These are phyloP conservation scores for Drosophila watanabei DNA, from an alignment of 1,140 invertebrate genomes.

Conservation along the genomic window DNA sequence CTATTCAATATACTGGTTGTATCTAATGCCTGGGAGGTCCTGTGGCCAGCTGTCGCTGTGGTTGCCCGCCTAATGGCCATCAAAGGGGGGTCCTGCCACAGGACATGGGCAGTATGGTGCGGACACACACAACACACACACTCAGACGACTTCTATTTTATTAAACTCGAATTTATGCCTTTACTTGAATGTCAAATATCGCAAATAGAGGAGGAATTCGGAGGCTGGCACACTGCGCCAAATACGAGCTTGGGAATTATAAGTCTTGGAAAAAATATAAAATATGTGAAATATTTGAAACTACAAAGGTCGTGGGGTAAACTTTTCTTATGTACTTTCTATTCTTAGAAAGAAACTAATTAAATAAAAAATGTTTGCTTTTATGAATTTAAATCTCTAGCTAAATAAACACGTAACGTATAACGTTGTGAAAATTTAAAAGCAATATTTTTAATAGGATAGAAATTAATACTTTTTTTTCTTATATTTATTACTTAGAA, in stretches of 20 bases:
- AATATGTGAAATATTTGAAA: neutral
- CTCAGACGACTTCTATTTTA: constrained; percentile 63
- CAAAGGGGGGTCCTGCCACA: constrained; percentile 15
- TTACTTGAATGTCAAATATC: constrained; percentile 84
- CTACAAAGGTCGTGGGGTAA: neutral
- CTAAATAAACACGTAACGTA: no score
- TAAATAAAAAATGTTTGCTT: no score
- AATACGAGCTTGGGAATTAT: neutral
- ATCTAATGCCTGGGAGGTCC: constrained; percentile 1
- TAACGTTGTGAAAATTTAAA: no score
- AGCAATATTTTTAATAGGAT: neutral
- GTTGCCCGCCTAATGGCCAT: constrained; percentile 46
- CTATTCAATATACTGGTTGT: constrained; percentile 9
- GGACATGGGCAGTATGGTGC: constrained; percentile 23
- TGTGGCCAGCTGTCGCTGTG: constrained; percentile 52
- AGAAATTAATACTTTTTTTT: neutral
- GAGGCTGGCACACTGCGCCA: constrained; percentile 2
- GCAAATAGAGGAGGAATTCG: constrained; percentile 59
- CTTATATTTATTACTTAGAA: no score
- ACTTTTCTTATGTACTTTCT: no score
- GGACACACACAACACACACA: constrained; percentile 17
- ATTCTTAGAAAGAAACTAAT: no score
- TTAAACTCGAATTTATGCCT: constrained; percentile 83
- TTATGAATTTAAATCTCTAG: no score
- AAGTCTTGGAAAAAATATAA: fast-evolving